Conservation (phyloP, 2,797 vertebrate species). For the Premnoplex brunnescens region DNA sequence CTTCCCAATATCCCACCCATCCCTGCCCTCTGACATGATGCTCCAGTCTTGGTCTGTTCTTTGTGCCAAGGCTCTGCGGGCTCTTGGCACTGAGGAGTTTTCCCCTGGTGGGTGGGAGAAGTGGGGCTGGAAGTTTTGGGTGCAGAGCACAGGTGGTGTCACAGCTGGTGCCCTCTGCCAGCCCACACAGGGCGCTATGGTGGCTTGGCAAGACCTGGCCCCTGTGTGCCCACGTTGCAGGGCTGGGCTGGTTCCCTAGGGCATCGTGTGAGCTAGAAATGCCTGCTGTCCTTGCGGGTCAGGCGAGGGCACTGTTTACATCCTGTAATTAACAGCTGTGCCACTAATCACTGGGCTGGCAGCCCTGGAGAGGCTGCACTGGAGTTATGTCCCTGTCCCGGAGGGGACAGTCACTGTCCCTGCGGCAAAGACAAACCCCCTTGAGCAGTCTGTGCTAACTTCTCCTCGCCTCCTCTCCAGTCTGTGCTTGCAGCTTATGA, state of each 20-base stretch:
- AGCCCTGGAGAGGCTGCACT: not conserved
- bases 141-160: not conserved
- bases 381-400: fast-evolving
- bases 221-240: fast-evolving
- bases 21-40: not conserved
- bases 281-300: not conserved
- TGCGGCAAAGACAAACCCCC: not conserved
- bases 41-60: fast-evolving
- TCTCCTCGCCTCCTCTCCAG: not conserved
- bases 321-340: conserved; percentile 22
- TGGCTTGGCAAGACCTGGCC: not conserved
- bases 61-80: not conserved
- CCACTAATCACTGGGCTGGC: not conserved
- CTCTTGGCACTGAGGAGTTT: not conserved
- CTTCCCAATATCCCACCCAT: fast-evolving
- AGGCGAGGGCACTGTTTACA: not conserved
- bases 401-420: not conserved
- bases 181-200: not conserved
- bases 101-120: not conserved
- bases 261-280: not conserved
- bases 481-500: not conserved
- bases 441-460: not conserved
- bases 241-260: not conserved
- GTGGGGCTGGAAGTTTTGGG: not conserved
- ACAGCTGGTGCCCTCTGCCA: not conserved